Evolutionary conservation across 2,797 vertebrate species (phyloP), one percentile per base, ranked within the genome.

Genomic region (Aphelocoma californica): DNA sequence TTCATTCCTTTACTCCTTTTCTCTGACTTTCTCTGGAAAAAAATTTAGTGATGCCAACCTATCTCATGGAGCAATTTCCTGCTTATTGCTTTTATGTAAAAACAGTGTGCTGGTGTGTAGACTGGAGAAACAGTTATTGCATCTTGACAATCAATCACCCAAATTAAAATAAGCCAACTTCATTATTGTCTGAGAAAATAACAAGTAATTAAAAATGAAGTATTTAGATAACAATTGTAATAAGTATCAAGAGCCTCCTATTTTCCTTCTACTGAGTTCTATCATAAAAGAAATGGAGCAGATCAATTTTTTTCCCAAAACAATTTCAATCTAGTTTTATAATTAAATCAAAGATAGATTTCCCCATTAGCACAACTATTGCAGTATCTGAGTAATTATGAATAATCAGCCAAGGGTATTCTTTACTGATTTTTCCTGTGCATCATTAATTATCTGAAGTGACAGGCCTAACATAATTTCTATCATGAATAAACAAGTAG

Each of bases 161-260:
- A 83, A 90, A 94, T 90, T 82, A 74, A 98, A 95, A 75, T 28
- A 86, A 8, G 98, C 96, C 85, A 98, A 93, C 51, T 97, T 96
- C 77, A 98, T 66, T 85, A 97, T 71, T 92, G 97, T 95, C 98
- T 98, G 96, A n/a, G 72, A 94, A 93, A 71, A 83, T 58, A 57
- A 60, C 15, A 26, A 78, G 62, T 20, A 67, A 36, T 75, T 86
- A 54, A 65, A 87, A 86, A 56, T 23, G 12, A 96, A 79, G 66
- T 29, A 86, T 92, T 94, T 80, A 48, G 29, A 18, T 42, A 78
- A 81, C 20, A 64, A 50, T 38, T 47, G 18, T 3, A 74, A 77
- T 18, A 82, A 81, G 38, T 57, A 58, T 56, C 78, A 56, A 29
- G 40, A 42, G 24, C 31, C 32, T 42, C 12, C 53, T 79, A 66